Evolutionary conservation across 2,797 vertebrate species (phyloP).

Genomic region (Scolopax rusticola): DNA sequence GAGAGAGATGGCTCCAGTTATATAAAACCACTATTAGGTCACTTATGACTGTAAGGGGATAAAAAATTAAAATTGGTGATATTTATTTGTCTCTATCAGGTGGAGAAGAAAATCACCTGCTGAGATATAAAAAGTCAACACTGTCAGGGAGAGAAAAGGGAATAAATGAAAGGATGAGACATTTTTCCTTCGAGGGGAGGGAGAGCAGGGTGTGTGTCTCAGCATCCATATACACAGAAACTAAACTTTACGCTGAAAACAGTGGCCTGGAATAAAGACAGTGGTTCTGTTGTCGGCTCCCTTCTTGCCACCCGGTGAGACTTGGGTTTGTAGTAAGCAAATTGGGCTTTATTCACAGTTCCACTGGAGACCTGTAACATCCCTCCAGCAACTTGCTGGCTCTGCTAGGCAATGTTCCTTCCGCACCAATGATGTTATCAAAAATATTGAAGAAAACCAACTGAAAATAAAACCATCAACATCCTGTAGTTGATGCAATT

Average conservation of each 20-base stretch:
- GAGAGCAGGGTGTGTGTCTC: neutral
- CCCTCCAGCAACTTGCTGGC: conserved; percentile 3
- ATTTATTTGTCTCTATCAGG: neutral
- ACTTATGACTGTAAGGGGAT: neutral
- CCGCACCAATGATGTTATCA: neutral
- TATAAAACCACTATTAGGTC: neutral
- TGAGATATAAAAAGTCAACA: neutral
- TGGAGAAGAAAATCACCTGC: neutral
- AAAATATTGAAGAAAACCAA: conserved; percentile 46
- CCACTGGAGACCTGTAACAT: neutral
- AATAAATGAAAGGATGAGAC: neutral
- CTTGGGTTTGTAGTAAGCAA: neutral
- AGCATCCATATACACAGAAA: neutral
- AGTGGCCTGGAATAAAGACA: neutral
- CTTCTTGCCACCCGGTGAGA: neutral
- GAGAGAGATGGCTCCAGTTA: neutral
- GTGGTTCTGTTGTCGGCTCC: neutral
- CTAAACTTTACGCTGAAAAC: neutral
- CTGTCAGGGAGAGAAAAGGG: neutral
- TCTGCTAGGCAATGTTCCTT: conserved; percentile 31
- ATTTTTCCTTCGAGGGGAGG: neutral
- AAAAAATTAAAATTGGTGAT: neutral
- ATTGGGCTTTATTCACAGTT: neutral
- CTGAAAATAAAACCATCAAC: conserved; percentile 69
- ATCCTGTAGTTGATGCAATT: conserved; percentile 72